Conservation (phyloP, 2,888 invertebrate genomes). For the Crematogaster levior region DNA sequence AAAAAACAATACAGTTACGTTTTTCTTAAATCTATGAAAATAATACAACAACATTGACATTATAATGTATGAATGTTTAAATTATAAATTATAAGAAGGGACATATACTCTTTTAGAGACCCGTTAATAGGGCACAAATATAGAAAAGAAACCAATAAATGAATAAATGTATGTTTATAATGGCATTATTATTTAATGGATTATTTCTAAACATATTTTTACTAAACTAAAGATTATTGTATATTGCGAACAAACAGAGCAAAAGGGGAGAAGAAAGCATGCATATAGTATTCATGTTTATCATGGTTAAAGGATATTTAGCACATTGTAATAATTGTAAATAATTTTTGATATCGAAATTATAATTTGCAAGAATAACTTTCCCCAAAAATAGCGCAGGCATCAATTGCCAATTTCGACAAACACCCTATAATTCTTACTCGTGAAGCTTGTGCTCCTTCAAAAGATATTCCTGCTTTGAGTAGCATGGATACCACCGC, state of each 20-base stretch:
- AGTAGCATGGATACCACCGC: constrained; percentile 62
- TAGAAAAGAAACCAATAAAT: too few relatives aligned
- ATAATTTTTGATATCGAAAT: background rate
- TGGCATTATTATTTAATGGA: constrained; percentile 59
- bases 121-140: background rate
- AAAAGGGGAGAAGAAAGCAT: too few relatives aligned
- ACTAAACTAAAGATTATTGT: too few relatives aligned
- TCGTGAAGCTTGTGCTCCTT: constrained; percentile 13
- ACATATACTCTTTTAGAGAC: background rate
- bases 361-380: constrained; percentile 24
- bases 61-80: constrained; percentile 8
- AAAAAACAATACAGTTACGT: background rate
- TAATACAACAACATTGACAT: too few relatives aligned
- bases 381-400: constrained; percentile 15
- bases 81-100: background rate
- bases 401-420: constrained; percentile 27
- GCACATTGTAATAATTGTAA: background rate
- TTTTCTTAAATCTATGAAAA: background rate
- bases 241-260: too few relatives aligned
- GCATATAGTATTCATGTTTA: constrained; percentile 3
- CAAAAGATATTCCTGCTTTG: constrained; percentile 49
- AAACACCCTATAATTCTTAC: constrained; percentile 4
- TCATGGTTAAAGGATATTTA: background rate
- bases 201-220: constrained; percentile 61
- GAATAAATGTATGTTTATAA: too few relatives aligned